Base-by-base conservation (phyloP, 1,140 invertebrate genomes). In the Penaeus chinensis region DNA sequence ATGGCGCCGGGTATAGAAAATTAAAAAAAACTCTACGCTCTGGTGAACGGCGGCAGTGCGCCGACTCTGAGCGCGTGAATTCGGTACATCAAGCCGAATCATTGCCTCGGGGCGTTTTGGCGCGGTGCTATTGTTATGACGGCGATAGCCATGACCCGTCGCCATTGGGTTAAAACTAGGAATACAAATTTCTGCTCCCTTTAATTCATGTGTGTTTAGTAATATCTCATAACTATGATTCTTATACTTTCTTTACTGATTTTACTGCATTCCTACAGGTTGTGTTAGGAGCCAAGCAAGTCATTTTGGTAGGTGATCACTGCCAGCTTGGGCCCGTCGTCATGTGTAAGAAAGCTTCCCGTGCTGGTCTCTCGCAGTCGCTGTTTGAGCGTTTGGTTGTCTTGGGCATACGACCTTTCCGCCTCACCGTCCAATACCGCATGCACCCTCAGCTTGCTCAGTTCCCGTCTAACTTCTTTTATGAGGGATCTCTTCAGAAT, bases 381-480 rank as follows among this genome's bases (percentile, higher is more conserved):
- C 93, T 99, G 11, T 99, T 99, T 93, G 99, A 99, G 92, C 94
- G 99, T 22, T 93, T 99, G 0, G 99, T 99, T 0, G 97, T 99
- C 0, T 93, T 99, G 5, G 98, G 98, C 18, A 99, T 99, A 89
- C 94, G 98, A 71, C 98, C 98, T 0, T 98, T 99, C 92, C 94
- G 98, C 2, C 93, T 99, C 1, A 98, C 99, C 93, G 99, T 99
- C 3, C 99, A 99, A 92, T 99, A 99, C 92, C 95, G 99, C 83
- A 99, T 99, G 99, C 97, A 98, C 91, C 99, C 99, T 0, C 97
- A 98, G 91, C 93, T 99, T 0, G 98, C 97, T 0, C 94, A 97
- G 71, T 99, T 99, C 92, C 99, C 99, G 0, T 99, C 98, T 0
- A 99, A 99, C 92, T 99, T 99, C 92, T 99, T 99, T 92, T 99